Percentiles rank a stretch among this genome's conserved stretches.
phyloP scores from a whole-genome alignment of 1,140 invertebrate genomes.

The Solenopsis fugax region DNA sequence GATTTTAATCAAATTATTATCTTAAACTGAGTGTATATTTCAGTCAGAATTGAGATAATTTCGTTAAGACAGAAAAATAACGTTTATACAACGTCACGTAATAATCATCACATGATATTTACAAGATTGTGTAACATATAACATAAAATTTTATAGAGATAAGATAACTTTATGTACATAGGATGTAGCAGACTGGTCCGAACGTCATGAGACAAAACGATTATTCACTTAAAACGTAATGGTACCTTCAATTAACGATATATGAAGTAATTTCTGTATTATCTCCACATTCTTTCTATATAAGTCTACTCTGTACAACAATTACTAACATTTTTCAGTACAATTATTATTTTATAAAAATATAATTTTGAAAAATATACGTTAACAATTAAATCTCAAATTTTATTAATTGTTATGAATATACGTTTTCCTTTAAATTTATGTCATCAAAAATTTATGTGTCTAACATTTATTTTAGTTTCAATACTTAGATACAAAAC shows the following conservation, averaged over 20 bases:
- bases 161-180: neutral
- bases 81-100: neutral
- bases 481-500: no score
- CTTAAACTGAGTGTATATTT: neutral
- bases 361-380: neutral
- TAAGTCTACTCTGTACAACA: neutral
- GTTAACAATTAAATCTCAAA: neutral
- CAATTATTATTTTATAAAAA: neutral
- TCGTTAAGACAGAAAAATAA: neutral
- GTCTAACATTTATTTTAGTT: neutral
- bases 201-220: slow-evolving; percentile 15
- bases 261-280: neutral
- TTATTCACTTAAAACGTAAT: slow-evolving; percentile 30
- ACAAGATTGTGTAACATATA: neutral
- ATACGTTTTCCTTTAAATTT: neutral
- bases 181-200: neutral
- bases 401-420: neutral
- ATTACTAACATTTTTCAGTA: neutral
- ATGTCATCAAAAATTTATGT: neutral
- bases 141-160: neutral
- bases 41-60: neutral
- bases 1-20: slow-evolving; percentile 25
- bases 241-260: neutral
- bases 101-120: neutral
- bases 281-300: neutral